Evolutionary conservation across 2,113 vertebrate genomes (phyloP).

Genomic region (Plecturocebus donacophilus): DNA sequence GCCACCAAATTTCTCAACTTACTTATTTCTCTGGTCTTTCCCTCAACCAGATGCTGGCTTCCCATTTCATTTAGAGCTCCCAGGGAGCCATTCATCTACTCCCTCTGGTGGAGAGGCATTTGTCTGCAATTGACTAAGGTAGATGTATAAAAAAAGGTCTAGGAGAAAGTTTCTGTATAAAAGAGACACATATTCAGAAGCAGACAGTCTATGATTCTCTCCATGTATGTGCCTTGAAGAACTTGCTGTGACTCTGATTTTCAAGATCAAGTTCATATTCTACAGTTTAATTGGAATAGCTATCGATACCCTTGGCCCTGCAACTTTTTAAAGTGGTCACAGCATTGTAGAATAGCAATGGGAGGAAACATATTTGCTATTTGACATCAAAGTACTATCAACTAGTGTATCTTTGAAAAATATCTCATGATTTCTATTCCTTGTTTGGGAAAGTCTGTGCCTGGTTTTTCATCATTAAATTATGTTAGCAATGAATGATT

Average conservation of each 20-base stretch:
- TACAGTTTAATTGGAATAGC: not conserved
- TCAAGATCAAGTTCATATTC: not conserved
- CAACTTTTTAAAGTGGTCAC: not conserved
- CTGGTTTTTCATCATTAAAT: not conserved
- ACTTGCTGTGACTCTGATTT: not conserved
- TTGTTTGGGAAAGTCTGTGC: not conserved
- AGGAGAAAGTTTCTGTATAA: not conserved
- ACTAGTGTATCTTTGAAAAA: not conserved
- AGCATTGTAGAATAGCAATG: not conserved
- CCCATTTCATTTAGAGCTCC: not conserved
- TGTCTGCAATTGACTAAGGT: not conserved
- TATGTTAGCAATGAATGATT: not conserved
- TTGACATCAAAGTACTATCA: not conserved
- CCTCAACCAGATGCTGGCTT: not conserved
- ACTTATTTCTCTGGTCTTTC: not conserved
- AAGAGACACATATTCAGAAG: not conserved
- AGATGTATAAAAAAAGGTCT: not conserved
- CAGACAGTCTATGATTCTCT: not conserved
- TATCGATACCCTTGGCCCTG: not conserved
- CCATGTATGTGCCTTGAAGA: not conserved
- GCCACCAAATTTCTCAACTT: not conserved
- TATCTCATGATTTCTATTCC: not conserved
- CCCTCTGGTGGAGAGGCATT: not conserved
- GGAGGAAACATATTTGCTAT: not conserved
- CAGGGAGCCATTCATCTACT: not conserved